A percentile compares a stretch with the other conserved stretches of the same genome.
Evolutionary conservation across 1,140 invertebrate species (phyloP).

Genomic region (Branchinecta lindahli): DNA sequence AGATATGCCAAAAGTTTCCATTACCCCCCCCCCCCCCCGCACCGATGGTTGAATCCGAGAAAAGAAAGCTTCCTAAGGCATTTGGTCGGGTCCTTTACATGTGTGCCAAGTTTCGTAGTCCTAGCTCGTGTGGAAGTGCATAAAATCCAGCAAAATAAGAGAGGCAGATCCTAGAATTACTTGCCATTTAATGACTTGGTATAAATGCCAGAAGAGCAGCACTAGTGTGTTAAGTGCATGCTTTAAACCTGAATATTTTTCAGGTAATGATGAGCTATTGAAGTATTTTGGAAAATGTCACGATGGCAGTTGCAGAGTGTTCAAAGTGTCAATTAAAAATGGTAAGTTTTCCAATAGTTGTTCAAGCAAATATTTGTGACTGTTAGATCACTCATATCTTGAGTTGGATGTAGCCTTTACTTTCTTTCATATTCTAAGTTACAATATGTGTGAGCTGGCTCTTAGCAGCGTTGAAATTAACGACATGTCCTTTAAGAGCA

Average conservation of each 20-base stretch:
- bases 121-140: no score
- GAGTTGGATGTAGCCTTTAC: background rate
- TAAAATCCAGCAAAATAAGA: no score
- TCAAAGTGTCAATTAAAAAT: conserved; percentile 73
- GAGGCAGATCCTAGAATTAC: no score
- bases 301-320: conserved; percentile 56
- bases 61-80: no score
- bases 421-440: background rate
- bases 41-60: no score
- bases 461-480: background rate
- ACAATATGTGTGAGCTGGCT: background rate
- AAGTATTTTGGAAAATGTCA: conserved; percentile 66
- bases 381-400: background rate
- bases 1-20: no score
- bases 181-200: no score
- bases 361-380: background rate
- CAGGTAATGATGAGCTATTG: conserved; percentile 62
- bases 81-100: no score
- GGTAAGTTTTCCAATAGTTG: conserved; percentile 40
- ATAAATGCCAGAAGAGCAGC: no score
- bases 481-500: background rate
- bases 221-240: background rate
- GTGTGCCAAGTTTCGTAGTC: no score
- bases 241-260: conserved; percentile 27
- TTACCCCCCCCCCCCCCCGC: no score